Evolutionary conservation across 2,888 invertebrate species (phyloP).

Genomic region (Leistus spinibarbis): DNA sequence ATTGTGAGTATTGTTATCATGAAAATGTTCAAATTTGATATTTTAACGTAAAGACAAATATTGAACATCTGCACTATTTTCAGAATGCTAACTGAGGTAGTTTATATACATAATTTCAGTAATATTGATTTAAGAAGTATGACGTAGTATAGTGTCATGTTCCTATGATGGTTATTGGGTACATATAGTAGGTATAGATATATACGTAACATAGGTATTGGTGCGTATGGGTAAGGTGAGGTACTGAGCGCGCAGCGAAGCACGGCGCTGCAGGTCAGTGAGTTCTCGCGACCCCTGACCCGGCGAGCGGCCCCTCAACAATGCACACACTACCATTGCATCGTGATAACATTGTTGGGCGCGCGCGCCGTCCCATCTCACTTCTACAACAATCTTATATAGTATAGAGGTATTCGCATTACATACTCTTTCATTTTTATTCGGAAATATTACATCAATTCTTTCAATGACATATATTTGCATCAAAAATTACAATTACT

Average conservation of each 20-base stretch:
- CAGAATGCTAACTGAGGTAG: no score
- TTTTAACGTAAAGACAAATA: no score
- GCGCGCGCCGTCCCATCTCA: conserved; percentile 1
- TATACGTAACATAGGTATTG: background rate
- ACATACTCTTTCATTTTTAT: no score
- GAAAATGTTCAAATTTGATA: no score
- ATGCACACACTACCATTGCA: conserved; percentile 16
- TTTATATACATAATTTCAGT: no score
- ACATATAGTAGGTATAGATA: no score
- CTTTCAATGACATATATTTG: background rate
- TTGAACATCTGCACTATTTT: no score
- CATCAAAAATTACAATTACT: background rate
- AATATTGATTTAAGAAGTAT: no score
- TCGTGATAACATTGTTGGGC: conserved; percentile 31
- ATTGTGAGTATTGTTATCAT: no score
- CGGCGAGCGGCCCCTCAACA: conserved; percentile 15
- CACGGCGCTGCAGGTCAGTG: conserved; percentile 54
- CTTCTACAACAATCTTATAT: background rate
- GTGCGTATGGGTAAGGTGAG: background rate
- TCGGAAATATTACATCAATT: background rate
- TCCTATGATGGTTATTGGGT: no score
- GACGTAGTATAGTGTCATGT: no score
- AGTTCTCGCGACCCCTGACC: conserved; percentile 56
- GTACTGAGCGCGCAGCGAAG: conserved; percentile 44
- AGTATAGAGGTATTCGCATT: no score